These are phyloP conservation scores for Rhizomys pruinosus DNA, from an alignment of 2,113 vertebrate genomes.

Conservation along the genomic window DNA sequence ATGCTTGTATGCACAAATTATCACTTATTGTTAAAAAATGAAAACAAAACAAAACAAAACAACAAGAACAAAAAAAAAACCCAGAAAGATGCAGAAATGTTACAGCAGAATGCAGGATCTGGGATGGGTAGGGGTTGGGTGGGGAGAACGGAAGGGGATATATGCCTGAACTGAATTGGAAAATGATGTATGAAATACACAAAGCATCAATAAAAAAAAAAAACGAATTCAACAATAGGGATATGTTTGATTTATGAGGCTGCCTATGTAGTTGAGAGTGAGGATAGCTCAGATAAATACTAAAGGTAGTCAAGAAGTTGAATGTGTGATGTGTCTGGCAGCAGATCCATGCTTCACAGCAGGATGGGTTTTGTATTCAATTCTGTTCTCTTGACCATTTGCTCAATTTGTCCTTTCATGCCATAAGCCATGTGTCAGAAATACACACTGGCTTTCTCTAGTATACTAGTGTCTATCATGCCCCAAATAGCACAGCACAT, in stretches of 20 bases:
- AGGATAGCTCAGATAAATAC: slow-evolving; percentile 16
- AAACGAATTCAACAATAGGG: background rate
- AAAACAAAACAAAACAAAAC: no score
- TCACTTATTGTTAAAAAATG: no score
- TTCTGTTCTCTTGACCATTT: slow-evolving; percentile 47
- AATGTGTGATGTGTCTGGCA: slow-evolving; percentile 13
- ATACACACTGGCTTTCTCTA: slow-evolving; percentile 17
- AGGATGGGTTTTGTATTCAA: slow-evolving; percentile 18
- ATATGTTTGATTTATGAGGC: slow-evolving; percentile 8
- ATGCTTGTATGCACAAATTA: no score
- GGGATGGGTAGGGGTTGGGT: no score
- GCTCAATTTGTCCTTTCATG: slow-evolving; percentile 38
- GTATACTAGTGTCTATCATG: background rate
- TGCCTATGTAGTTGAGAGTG: slow-evolving; percentile 18
- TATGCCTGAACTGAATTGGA: no score
- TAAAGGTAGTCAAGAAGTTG: slow-evolving; percentile 29
- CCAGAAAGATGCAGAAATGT: no score
- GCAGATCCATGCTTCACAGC: slow-evolving; percentile 32
- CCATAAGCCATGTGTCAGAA: slow-evolving; percentile 29
- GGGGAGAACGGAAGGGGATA: no score
- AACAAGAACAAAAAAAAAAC: no score
- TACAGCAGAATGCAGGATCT: no score
- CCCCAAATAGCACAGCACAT: background rate
- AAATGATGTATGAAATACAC: no score
- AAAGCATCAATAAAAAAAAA: no score